phyloP scores from a whole-genome alignment of 2,113 vertebrate species.

The Dinomys branickii region DNA sequence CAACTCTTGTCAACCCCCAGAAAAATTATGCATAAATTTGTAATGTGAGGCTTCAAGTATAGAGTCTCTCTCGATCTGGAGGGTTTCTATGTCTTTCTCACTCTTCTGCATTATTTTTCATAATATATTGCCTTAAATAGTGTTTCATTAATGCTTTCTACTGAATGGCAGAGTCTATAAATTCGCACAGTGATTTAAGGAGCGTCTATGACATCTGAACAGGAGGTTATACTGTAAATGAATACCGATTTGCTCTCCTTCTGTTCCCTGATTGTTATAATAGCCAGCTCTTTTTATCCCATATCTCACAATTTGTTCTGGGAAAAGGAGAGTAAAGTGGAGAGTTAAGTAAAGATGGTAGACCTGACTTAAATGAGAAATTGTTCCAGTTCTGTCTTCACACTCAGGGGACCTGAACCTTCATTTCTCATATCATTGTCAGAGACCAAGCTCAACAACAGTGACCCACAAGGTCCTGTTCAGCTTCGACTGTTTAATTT shows the following conservation, averaged over 20 bases:
- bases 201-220: conserved; percentile 31
- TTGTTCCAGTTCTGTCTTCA: neutral
- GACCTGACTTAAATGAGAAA: neutral
- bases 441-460: neutral
- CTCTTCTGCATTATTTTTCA: conserved; percentile 65
- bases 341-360: neutral
- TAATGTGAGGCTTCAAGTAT: conserved; percentile 41
- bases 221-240: conserved; percentile 52
- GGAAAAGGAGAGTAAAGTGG: conserved; percentile 12
- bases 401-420: neutral
- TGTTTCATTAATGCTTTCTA: conserved; percentile 71
- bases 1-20: conserved; percentile 60
- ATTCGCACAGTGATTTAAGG: conserved; percentile 74
- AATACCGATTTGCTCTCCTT: conserved; percentile 61
- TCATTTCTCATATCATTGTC: neutral
- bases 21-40: conserved; percentile 71
- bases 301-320: conserved; percentile 5
- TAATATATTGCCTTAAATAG: conserved; percentile 62
- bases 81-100: conserved; percentile 55
- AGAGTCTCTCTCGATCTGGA: conserved; percentile 54
- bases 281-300: neutral
- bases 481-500: neutral
- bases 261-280: conserved; percentile 56
- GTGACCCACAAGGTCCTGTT: neutral
- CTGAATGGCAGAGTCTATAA: conserved; percentile 70